Evolutionary conservation across 2,888 invertebrate genomes (phyloP).

Genomic region (Nipponacmea schrenckii): DNA sequence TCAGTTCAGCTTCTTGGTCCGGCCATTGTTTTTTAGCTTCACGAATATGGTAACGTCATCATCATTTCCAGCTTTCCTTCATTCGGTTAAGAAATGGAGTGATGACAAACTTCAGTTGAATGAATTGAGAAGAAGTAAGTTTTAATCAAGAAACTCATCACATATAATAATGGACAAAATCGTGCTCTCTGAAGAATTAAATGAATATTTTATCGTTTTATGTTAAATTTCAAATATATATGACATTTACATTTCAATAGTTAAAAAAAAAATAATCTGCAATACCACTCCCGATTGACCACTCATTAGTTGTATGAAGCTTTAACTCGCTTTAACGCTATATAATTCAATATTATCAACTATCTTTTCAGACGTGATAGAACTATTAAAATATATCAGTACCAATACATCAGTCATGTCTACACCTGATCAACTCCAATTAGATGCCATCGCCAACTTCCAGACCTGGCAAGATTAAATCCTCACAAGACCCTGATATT

Average conservation of each 20-base stretch:
- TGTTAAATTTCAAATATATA: too few species aligned
- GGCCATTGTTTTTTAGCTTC: constrained; percentile 52
- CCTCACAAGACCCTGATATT: too few species aligned
- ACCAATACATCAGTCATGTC: constrained; percentile 45
- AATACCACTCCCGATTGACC: too few species aligned
- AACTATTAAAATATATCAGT: constrained; percentile 41
- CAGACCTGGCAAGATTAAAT: too few species aligned
- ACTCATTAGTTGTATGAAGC: too few species aligned
- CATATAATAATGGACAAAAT: too few species aligned
- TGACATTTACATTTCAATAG: too few species aligned
- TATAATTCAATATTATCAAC: background rate
- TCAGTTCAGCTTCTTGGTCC: constrained; percentile 54
- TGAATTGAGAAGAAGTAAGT: constrained; percentile 43
- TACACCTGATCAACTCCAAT: constrained; percentile 28
- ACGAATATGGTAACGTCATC: constrained; percentile 34
- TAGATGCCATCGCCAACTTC: background rate
- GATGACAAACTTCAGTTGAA: constrained; percentile 42
- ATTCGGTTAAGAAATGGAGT: constrained; percentile 44
- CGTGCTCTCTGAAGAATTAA: too few species aligned
- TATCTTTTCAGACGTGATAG: constrained; percentile 41
- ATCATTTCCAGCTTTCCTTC: constrained; percentile 32
- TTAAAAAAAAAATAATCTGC: too few species aligned
- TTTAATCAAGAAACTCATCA: background rate
- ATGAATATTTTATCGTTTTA: too few species aligned
- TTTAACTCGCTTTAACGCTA: too few species aligned